Evolutionary conservation across 2,113 vertebrate genomes (phyloP).

Genomic region (Gymnorhina tibicen): DNA sequence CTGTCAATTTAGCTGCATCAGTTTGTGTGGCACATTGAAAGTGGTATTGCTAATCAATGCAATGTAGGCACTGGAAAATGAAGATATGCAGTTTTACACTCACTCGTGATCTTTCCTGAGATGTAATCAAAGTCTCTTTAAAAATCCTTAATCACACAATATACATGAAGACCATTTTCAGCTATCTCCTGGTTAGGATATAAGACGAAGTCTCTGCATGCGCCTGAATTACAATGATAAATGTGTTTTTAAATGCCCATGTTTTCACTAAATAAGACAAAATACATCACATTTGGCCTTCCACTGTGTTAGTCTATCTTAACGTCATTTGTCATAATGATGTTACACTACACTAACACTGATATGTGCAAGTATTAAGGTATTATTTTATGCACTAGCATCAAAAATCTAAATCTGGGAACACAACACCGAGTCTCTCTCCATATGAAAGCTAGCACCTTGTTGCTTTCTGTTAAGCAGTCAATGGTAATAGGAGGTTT

Average conservation of each 20-base stretch:
- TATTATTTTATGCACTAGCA: neutral
- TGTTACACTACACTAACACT: neutral
- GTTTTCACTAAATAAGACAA: neutral
- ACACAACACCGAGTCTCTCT: neutral
- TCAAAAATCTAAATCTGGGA: neutral
- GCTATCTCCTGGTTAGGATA: neutral
- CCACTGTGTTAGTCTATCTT: neutral
- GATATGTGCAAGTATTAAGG: neutral
- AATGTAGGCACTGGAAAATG: slow-evolving; percentile 27
- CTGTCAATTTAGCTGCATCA: neutral
- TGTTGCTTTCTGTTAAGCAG: neutral
- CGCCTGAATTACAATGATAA: neutral
- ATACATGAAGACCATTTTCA: neutral
- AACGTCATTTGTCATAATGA: neutral
- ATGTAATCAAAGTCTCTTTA: slow-evolving; percentile 37
- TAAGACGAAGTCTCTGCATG: neutral
- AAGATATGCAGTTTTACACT: slow-evolving; percentile 19
- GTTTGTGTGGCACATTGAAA: slow-evolving; percentile 1
- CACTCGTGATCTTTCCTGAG: neutral
- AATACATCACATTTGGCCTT: neutral
- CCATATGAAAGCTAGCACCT: neutral
- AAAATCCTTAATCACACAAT: slow-evolving; percentile 41
- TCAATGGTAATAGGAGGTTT: neutral
- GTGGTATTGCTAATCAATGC: slow-evolving; percentile 46
- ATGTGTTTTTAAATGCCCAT: neutral